phyloP scores from a whole-genome alignment of 2,797 vertebrate species.

The Spatula versicolor region DNA sequence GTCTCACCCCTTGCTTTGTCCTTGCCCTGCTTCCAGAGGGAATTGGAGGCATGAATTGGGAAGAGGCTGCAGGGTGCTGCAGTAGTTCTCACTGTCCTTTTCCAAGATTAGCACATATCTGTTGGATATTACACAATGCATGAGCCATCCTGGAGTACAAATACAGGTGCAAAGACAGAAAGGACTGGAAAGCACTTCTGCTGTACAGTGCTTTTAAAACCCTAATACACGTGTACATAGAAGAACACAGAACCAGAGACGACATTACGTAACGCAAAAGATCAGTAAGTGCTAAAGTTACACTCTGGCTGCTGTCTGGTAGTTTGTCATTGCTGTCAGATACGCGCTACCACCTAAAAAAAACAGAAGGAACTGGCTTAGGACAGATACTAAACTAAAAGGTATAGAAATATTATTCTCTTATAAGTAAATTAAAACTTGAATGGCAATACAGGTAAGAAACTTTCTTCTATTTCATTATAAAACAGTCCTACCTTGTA shows the following conservation, averaged over 20 bases:
- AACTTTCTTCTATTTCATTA: background rate
- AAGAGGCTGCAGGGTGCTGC: background rate
- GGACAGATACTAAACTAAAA: background rate
- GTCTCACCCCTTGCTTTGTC: background rate
- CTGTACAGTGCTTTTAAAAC: background rate
- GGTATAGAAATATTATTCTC: background rate
- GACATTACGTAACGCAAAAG: background rate
- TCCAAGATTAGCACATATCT: fast-evolving
- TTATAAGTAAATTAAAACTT: background rate
- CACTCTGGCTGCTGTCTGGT: background rate
- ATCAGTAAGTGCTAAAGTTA: fast-evolving
- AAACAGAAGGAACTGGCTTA: background rate
- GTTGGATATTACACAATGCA: background rate
- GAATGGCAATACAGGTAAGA: background rate
- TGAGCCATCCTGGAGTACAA: background rate
- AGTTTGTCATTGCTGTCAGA: background rate
- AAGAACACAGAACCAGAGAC: background rate
- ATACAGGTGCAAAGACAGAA: background rate
- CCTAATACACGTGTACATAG: background rate
- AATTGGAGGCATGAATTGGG: background rate
- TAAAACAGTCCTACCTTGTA: background rate
- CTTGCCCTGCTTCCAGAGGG: background rate
- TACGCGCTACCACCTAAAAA: background rate
- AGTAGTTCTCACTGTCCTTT: background rate
- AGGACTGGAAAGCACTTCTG: background rate